Evolutionary conservation across 2,888 invertebrate species (phyloP), one percentile per base, ranked within the genome.

Genomic region (Drosophila atroscutellata): DNA sequence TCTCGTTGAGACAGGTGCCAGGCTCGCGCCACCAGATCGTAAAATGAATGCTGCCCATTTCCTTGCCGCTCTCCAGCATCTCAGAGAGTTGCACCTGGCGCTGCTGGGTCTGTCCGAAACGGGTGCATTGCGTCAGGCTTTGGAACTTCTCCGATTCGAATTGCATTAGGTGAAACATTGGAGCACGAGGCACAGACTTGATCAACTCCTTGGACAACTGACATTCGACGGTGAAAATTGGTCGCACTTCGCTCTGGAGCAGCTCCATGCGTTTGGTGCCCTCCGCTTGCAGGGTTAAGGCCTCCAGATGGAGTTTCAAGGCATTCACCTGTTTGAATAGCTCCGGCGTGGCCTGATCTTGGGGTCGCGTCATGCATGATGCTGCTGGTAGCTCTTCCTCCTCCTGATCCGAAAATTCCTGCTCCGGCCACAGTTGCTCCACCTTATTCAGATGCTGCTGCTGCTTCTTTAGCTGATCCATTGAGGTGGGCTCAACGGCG

Each of bases 1-100:
- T 84, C 72, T 91, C 91, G 63, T 92, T 91, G 8, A 91, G 88
- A 39, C 92, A 91, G 28, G 91, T 91, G 52, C 91, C 91, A 0
- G 92, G 90, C n/a, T 91, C 91, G 55, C 91, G 91, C 92, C 92
- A 91, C 92, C 92, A 91, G 11, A 91, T 81, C 5, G 91, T 87
- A 37, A 92, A 91, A 63, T 91, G 80, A 70, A 91, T 81, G 58
- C 80, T 82, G 7, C 91, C 91, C 72, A 90, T 80, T 52, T 59
- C 57, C 67, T 64, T 51, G 24, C 72, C 76, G 8, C 71, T 68
- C 30, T 71, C 70, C 34, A 59, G 55, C 0, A 45, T 45, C 7
- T 42, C 68, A 7, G 67, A 73, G 50, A 90, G 55, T 24, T 81
- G 80, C 34, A 91, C 85, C 54, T 77, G 72, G 6, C 91, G 91